Evolutionary conservation across 2,113 vertebrate genomes (phyloP).

Genomic region (Protobothrops mucrosquamatus): DNA sequence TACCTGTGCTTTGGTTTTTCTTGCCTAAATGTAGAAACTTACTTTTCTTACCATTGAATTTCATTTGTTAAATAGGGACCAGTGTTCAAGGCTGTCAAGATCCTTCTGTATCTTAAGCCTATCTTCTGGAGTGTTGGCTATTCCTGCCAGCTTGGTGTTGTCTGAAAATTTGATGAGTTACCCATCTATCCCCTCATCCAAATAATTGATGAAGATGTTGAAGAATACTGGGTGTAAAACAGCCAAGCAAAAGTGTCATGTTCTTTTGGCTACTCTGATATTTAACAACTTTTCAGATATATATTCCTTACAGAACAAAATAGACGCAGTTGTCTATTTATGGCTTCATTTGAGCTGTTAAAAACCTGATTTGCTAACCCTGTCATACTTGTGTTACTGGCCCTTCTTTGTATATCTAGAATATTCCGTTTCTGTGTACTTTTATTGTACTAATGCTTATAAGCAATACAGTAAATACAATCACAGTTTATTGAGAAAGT

Average conservation of each 20-base stretch:
- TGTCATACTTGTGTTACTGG: not conserved
- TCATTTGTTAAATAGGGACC: no score
- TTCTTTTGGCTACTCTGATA: not conserved
- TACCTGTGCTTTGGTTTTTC: no score
- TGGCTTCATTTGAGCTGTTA: not conserved
- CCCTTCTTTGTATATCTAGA: not conserved
- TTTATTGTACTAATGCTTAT: conserved; percentile 3
- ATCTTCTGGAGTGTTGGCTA: no score
- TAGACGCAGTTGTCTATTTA: not conserved
- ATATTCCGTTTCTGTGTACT: conserved; percentile 20
- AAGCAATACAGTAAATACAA: conserved; percentile 33
- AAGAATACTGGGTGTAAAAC: no score
- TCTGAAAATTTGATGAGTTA: no score
- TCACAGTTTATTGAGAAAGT: conserved; percentile 28
- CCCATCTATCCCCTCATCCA: no score
- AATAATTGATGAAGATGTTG: no score
- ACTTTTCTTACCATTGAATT: no score
- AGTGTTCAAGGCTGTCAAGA: no score
- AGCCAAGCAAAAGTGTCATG: not conserved
- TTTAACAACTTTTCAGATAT: not conserved
- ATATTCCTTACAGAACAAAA: not conserved
- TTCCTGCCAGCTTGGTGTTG: no score
- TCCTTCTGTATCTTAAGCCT: no score
- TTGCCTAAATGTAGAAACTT: no score
- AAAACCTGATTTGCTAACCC: not conserved